Percentiles rank a stretch among this genome's conserved stretches.
Conservation (phyloP, 64 coral and sea anemone species). For the Acropora yongei region DNA sequence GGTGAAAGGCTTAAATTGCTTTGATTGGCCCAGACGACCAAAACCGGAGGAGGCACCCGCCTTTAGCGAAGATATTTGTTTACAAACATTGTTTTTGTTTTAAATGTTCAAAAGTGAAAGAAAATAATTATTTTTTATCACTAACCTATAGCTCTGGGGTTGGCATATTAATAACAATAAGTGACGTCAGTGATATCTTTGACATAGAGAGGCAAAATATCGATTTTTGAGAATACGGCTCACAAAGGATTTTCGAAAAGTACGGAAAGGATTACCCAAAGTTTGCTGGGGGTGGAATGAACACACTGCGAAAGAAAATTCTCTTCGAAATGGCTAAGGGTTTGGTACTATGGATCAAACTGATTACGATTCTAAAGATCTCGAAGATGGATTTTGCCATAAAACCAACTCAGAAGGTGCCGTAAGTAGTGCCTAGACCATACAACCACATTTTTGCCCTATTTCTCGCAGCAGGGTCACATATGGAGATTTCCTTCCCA, state of each 20-base stretch:
- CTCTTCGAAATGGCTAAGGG: neutral
- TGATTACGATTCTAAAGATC: neutral
- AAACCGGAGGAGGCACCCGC: constrained; percentile 54
- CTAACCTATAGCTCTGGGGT: too few species aligned
- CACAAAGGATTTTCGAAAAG: too few species aligned
- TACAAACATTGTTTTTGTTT: neutral
- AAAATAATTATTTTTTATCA: too few species aligned
- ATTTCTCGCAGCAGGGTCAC: too few species aligned
- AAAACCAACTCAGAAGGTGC: neutral
- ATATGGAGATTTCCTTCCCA: too few species aligned
- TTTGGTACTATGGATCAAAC: neutral
- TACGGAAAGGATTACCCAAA: neutral
- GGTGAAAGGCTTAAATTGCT: neutral
- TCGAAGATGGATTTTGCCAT: neutral
- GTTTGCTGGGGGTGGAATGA: neutral
- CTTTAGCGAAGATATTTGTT: neutral
- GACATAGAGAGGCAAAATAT: too few species aligned
- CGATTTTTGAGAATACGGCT: too few species aligned
- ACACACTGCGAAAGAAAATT: neutral
- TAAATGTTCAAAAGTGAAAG: too few species aligned
- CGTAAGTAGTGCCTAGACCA: neutral
- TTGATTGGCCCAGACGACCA: constrained; percentile 49
- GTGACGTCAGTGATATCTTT: too few species aligned
- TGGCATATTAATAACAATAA: too few species aligned
- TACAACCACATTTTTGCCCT: too few species aligned